These are phyloP conservation scores for Notolepis coatsorum DNA, from an alignment of 2,797 vertebrate genomes.

Conservation along the genomic window DNA sequence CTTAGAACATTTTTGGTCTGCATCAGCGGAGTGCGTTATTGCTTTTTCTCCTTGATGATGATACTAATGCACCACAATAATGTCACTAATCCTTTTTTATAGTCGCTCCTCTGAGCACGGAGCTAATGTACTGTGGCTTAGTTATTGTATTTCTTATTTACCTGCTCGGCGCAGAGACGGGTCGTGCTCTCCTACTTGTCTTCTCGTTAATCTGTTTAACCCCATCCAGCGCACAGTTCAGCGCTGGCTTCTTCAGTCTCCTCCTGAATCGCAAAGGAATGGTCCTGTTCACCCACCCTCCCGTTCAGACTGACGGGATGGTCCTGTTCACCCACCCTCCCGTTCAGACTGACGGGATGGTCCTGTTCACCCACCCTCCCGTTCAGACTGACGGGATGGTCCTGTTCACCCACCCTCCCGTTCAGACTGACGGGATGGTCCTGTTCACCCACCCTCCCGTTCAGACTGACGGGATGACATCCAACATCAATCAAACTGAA, in stretches of 20 bases:
- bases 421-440: no score
- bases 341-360: no score
- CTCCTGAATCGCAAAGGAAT: background rate
- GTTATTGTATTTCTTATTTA: conserved; percentile 47
- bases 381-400: no score
- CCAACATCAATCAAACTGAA: no score
- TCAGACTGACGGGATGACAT: no score
- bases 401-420: no score
- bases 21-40: conserved; percentile 45
- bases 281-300: no score
- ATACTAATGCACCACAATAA: conserved; percentile 66
- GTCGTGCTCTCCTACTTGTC: conserved; percentile 13
- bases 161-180: conserved; percentile 29
- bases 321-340: no score
- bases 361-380: no score
- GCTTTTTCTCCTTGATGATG: conserved; percentile 65
- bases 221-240: conserved; percentile 19
- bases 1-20: conserved; percentile 61
- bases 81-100: conserved; percentile 58
- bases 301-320: no score
- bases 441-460: no score
- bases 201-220: conserved; percentile 38
- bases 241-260: conserved; percentile 19
- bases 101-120: conserved; percentile 31
- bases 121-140: conserved; percentile 35